Conservation (phyloP, 2,113 vertebrate genomes). For the Furnarius figulus region DNA sequence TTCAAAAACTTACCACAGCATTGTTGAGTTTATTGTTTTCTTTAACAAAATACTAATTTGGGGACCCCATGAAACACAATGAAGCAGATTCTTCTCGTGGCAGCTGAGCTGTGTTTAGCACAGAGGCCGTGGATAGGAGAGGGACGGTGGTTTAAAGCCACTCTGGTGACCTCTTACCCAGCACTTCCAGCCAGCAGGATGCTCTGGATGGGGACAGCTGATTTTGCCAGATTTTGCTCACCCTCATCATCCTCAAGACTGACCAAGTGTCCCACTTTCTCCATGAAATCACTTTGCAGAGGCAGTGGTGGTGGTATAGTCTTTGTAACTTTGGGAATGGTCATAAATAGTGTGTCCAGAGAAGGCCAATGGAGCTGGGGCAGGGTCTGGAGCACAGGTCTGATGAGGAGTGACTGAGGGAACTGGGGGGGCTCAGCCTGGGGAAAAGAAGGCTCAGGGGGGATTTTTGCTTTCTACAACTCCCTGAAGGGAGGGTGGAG, state of each 20-base stretch:
- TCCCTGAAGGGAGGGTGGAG: neutral
- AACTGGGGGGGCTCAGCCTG: neutral
- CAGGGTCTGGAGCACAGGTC: neutral
- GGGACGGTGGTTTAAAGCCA: neutral
- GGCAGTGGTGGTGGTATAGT: neutral
- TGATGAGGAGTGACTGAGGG: neutral
- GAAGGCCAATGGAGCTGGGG: neutral
- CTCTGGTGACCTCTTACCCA: neutral
- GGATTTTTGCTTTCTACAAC: neutral
- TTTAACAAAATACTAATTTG: conserved; percentile 54
- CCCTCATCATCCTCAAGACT: neutral
- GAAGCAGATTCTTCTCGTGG: neutral
- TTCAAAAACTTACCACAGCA: conserved; percentile 46
- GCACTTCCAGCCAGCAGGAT: neutral
- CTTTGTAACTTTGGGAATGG: neutral
- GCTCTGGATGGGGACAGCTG: neutral
- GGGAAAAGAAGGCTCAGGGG: neutral
- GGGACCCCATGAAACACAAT: conserved; percentile 4
- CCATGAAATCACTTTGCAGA: neutral
- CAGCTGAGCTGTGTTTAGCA: neutral
- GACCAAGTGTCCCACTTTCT: neutral
- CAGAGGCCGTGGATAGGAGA: neutral
- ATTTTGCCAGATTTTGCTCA: neutral
- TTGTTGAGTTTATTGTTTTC: conserved; percentile 36
- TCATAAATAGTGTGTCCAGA: neutral